phyloP scores from a whole-genome alignment of 2,113 vertebrate species.

The Tachysurus fulvidraco region DNA sequence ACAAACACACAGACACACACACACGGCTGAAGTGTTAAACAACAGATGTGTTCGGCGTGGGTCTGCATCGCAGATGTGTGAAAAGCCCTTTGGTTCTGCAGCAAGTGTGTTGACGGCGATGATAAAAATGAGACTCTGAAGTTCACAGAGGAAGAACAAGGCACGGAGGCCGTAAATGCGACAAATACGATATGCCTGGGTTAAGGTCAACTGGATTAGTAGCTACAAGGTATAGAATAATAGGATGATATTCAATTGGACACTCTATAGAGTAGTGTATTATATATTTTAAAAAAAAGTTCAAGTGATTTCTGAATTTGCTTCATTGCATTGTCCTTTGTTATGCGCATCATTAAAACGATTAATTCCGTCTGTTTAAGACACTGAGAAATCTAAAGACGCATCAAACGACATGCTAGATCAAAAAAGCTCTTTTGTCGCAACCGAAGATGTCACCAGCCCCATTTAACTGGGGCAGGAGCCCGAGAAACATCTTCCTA shows the following conservation, averaged over 20 bases:
- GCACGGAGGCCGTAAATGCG: background rate
- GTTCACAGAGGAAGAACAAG: background rate
- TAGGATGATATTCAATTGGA: background rate
- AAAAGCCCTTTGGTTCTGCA: conserved; percentile 22
- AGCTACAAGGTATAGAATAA: background rate
- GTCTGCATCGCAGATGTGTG: conserved; percentile 10
- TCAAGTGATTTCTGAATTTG: background rate
- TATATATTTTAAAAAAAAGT: background rate
- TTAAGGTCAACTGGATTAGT: background rate
- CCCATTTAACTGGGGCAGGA: background rate
- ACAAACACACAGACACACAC: conserved; percentile 8
- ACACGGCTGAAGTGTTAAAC: background rate
- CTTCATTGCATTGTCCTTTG: background rate
- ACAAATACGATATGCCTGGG: background rate
- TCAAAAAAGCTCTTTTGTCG: background rate
- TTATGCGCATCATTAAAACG: no score
- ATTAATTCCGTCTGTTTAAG: background rate
- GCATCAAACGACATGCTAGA: background rate
- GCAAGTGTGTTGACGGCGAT: background rate
- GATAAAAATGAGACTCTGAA: background rate
- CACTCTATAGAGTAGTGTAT: background rate
- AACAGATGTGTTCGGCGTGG: background rate
- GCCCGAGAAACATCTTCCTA: no score
- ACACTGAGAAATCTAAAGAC: background rate
- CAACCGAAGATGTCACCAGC: background rate